Conservation (phyloP, 2,113 vertebrate species). For the Actenoides lindsayi region DNA sequence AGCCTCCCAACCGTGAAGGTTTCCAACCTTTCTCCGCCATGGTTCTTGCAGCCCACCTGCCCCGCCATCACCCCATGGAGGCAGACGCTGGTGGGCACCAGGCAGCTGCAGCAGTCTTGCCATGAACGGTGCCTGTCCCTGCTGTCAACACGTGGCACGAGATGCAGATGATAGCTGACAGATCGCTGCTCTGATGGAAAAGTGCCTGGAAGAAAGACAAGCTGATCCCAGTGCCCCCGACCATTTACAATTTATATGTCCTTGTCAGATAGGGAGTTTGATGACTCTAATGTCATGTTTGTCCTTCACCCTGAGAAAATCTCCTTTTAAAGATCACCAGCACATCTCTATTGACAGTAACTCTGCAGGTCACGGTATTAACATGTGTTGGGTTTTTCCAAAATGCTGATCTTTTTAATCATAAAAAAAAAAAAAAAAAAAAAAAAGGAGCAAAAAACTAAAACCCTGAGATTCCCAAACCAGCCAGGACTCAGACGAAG, state of each 20-base stretch:
- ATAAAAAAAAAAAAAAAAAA: background rate
- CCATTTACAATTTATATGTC: conserved; percentile 62
- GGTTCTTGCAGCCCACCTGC: background rate
- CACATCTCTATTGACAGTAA: conserved; percentile 60
- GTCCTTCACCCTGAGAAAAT: conserved; percentile 60
- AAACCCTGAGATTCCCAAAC: background rate
- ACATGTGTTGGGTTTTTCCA: conserved; percentile 34
- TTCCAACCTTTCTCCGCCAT: rapidly evolving
- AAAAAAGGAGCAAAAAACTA: background rate
- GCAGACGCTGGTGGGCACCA: background rate
- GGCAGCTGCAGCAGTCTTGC: rapidly evolving
- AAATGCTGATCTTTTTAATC: conserved; percentile 50
- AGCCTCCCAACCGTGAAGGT: background rate
- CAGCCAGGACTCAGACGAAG: background rate
- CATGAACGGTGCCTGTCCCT: rapidly evolving
- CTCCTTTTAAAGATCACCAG: conserved; percentile 68
- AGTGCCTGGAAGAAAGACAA: background rate
- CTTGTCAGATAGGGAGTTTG: conserved; percentile 44
- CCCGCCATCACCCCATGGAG: background rate
- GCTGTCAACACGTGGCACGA: rapidly evolving
- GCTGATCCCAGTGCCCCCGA: background rate
- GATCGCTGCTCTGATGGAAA: background rate
- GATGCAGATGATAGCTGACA: rapidly evolving
- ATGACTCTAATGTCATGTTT: conserved; percentile 63
- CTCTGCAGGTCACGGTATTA: conserved; percentile 30